Percentiles rank a stretch among this genome's conserved stretches.
These are phyloP conservation scores for Merops nubicus DNA, from an alignment of 2,113 vertebrate species.

Conservation along the genomic window DNA sequence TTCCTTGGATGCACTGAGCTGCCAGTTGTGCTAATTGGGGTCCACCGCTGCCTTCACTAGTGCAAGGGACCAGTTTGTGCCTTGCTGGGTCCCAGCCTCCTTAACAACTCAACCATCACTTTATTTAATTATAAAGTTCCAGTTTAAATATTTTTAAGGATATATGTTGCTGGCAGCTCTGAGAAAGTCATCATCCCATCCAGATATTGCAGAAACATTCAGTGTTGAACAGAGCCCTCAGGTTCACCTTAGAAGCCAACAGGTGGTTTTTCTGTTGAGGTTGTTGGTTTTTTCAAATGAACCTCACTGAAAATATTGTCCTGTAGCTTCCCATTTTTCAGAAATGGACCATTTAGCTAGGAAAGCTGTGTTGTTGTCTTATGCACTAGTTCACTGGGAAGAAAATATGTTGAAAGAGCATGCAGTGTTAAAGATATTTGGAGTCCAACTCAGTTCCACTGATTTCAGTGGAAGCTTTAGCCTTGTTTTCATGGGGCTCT, in stretches of 20 bases:
- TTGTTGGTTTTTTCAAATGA: neutral
- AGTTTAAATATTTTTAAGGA: neutral
- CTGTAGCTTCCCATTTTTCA: neutral
- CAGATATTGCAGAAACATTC: neutral
- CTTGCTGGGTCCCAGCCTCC: neutral
- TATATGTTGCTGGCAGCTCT: neutral
- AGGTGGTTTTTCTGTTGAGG: neutral
- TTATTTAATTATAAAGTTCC: neutral
- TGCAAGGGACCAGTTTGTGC: neutral
- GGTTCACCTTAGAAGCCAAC: neutral
- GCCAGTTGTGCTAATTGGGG: neutral
- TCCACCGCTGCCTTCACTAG: neutral
- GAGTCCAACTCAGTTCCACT: neutral
- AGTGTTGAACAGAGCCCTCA: neutral
- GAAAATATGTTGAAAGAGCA: neutral
- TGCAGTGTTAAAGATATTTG: neutral
- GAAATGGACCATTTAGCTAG: neutral
- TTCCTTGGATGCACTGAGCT: neutral
- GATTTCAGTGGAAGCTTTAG: neutral
- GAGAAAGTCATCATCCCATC: rapidly evolving
- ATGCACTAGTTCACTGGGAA: neutral
- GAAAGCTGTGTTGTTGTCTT: neutral
- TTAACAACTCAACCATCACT: neutral
- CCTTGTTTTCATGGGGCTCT: neutral
- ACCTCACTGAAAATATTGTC: neutral